Base-by-base conservation (phyloP, 1,140 invertebrate species). In the Bombus superbus region DNA sequence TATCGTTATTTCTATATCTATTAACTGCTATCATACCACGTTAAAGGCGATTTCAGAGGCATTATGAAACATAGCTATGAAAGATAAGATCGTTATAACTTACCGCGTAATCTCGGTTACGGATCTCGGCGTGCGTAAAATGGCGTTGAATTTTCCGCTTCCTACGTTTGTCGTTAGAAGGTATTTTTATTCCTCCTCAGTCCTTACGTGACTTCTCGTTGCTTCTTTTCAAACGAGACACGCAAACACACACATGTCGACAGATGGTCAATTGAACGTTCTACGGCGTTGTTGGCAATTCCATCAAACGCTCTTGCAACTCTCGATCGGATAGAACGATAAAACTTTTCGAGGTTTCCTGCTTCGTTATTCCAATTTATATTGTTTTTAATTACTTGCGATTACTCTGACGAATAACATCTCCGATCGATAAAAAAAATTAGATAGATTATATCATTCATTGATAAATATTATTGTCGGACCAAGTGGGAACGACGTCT, bases 251-350 rank as follows among this genome's bases (percentile, higher is more conserved):
- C 85, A 89, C 86, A 88, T 87, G 90, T 90, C 88, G 91, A 91
- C 91, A 92, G 89, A 93, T 92, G 90, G 88, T 72, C 84, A 86
- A 91, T 93, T 76, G 85, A 86, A 86, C 71, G 38, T 85, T 73
- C 57, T 35, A 71, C 64, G 72, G 74, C 75, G 42, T 79, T 75
- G 86, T 89, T 83, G 79, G 76, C 86, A 78, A 83, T 53, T 69
- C 44, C 38, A 69, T 69, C 44, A 10, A 66, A 78, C 22, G 62
- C 8, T 47, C 10, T 15, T 59, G 32, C 11, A 5, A 75, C 9
- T 32, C 32, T 25, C n/a, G 18, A 74, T 57, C 44, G 25, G 44
- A 8, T 2, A 57, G 25, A 28, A 53, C 2, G 73, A 75, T 38
- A 76, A 35, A 53, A 25, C 4, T 5, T 9, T 73, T 32, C 68